Evolutionary conservation across 2,888 invertebrate genomes (phyloP).

Genomic region (Griposia aprilina): DNA sequence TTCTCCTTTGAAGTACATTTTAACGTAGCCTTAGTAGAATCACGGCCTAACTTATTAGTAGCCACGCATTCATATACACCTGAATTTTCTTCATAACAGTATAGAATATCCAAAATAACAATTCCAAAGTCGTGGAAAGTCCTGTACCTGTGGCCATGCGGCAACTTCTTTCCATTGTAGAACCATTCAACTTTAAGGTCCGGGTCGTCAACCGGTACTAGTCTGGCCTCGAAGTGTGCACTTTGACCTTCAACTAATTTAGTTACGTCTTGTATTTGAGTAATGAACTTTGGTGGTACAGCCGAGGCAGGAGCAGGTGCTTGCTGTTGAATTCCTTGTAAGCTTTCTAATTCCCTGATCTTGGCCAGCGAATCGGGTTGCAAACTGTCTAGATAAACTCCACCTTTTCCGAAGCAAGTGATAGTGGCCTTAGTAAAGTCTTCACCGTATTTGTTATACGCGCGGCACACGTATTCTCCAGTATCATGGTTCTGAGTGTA

Average conservation of each 20-base stretch:
- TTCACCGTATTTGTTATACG: slow-evolving; percentile 97
- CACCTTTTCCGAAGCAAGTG: slow-evolving; percentile 95
- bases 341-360: slow-evolving; percentile 96
- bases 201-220: slow-evolving; percentile 98
- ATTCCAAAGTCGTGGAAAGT: slow-evolving; percentile 99
- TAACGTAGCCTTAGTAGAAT: slow-evolving; percentile 95
- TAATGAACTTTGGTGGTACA: slow-evolving; percentile 97
- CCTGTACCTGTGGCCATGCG: slow-evolving; percentile 98
- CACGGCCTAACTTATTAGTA: slow-evolving; percentile 97
- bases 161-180: slow-evolving; percentile 97
- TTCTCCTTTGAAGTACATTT: slow-evolving; percentile 97
- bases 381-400: slow-evolving; percentile 96
- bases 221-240: slow-evolving; percentile 97
- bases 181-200: slow-evolving; percentile 98
- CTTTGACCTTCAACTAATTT: slow-evolving; percentile 98
- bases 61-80: slow-evolving; percentile 98
- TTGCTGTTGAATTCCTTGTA: slow-evolving; percentile 92
- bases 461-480: slow-evolving; percentile 98
- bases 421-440: slow-evolving; percentile 96
- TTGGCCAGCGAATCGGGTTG: slow-evolving; percentile 97
- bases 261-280: slow-evolving; percentile 95
- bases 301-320: slow-evolving; percentile 92
- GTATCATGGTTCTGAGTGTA: slow-evolving; percentile 98
- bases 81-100: slow-evolving; percentile 99
- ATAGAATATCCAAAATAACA: slow-evolving; percentile 98